Base-by-base conservation (phyloP, 2,113 vertebrate genomes). In the Semnornis frantzii region DNA sequence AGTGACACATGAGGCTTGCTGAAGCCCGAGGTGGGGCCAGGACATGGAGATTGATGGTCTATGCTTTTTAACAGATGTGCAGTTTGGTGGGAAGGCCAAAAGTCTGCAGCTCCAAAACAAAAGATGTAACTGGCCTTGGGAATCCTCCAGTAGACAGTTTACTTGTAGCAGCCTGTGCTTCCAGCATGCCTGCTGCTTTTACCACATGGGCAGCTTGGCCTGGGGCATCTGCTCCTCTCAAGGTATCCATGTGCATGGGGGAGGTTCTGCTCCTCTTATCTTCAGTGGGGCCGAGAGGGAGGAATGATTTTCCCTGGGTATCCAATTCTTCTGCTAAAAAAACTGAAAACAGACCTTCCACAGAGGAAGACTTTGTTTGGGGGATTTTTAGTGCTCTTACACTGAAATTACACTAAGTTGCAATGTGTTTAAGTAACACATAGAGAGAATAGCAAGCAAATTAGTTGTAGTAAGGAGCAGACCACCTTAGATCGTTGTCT, bases 1-100 rank as follows among this genome's bases (percentile, higher is more conserved):
- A 95, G 85, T 96, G 93, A 94, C 95, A 94, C 92, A 3, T 91
- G 82, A 59, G 75, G 34, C 44, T 86, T 92, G 94, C 90, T 94
- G 94, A 95, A 88, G 90, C 46, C 94, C 87, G 75, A 89, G 88
- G 82, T 94, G 94, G 73, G 73, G 34, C 76, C 68, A 79, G 34
- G 77, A 94, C 87, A 57, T 0, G 0, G 90, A 96, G 94, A 94
- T 92, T 74, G 92, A 95, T 92, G 93, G 80, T 25, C 73, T 34
- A 1, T 90, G 73, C 27, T 33, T 94, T 88, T 75, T 78, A 94
- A 82, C 93, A 96, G 92, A 96, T 96, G 93, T 92, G 83, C 44
- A 17, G 30, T 72, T 76, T 79, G 73, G 34, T 90, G 66, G 34
- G 59, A 69, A 94, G 82, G 66, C 80, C 85, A 88, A 42, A 91